Percentiles rank a stretch among this genome's conserved stretches.
Conservation (phyloP, 1,140 invertebrate species). For the Cotesia chilonis region DNA sequence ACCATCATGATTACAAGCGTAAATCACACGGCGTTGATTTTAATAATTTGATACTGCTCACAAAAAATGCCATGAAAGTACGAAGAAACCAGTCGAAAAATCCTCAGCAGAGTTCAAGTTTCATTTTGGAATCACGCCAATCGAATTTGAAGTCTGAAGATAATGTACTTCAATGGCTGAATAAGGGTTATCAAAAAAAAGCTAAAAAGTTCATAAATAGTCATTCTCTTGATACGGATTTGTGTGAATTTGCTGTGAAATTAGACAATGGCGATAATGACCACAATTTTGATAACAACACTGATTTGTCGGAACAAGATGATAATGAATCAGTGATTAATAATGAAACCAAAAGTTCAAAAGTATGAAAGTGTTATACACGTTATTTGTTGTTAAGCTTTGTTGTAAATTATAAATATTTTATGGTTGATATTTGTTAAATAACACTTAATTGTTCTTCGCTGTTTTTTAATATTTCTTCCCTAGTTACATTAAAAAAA, state of each 20-base stretch:
- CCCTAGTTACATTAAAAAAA: too few relatives aligned
- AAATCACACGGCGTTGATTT: constrained; percentile 57
- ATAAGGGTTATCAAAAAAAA: constrained; percentile 48
- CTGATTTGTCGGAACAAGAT: constrained; percentile 1
- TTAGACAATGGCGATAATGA: constrained; percentile 30
- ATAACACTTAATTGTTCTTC: too few relatives aligned
- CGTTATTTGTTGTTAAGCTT: too few relatives aligned
- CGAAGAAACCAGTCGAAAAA: constrained; percentile 51
- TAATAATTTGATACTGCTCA: constrained; percentile 60
- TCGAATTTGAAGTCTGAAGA: constrained; percentile 45
- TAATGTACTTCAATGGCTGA: constrained; percentile 53
- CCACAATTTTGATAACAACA: neutral
- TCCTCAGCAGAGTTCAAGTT: constrained; percentile 46
- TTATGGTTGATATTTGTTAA: too few relatives aligned
- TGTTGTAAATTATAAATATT: too few relatives aligned
- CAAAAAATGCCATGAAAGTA: constrained; percentile 59
- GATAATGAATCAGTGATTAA: neutral
- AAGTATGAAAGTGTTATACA: neutral
- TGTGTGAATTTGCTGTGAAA: constrained; percentile 40
- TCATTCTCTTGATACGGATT: constrained; percentile 43
- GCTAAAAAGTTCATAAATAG: constrained; percentile 41
- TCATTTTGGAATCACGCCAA: constrained; percentile 47
- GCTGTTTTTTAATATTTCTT: too few relatives aligned
- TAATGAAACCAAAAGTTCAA: neutral
- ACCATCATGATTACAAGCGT: constrained; percentile 52